Evolutionary conservation across 2,888 invertebrate genomes (phyloP).

Genomic region (Pollenia labialis): DNA sequence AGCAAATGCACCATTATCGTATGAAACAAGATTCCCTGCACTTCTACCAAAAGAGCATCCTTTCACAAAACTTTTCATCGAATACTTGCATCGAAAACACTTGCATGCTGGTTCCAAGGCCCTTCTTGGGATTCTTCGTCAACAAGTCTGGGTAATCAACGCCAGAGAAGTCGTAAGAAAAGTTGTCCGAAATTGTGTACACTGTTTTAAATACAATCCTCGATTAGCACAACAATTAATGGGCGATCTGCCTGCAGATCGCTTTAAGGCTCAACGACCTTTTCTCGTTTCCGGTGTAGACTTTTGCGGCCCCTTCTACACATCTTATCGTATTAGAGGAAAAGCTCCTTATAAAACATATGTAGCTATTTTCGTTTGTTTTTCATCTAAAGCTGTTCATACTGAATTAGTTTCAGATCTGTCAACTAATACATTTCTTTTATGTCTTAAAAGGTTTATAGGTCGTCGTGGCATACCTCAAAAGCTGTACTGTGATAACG

Average conservation of each 20-base stretch:
- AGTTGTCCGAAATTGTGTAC: slow-evolving; percentile 60
- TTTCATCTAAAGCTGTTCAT: slow-evolving; percentile 69
- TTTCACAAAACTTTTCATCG: slow-evolving; percentile 57
- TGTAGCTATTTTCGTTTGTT: slow-evolving; percentile 60
- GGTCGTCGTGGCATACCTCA: slow-evolving; percentile 48
- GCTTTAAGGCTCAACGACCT: slow-evolving; percentile 46
- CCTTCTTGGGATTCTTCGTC: slow-evolving; percentile 64
- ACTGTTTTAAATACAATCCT: slow-evolving; percentile 69
- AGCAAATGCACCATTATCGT: slow-evolving; percentile 69
- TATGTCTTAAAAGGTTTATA: slow-evolving; percentile 70
- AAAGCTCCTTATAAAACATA: slow-evolving; percentile 35
- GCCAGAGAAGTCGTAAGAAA: slow-evolving; percentile 49
- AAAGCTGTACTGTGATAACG: slow-evolving; percentile 35
- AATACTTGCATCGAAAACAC: slow-evolving; percentile 55
- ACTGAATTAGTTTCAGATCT: slow-evolving; percentile 72
- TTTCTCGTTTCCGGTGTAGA: slow-evolving; percentile 51
- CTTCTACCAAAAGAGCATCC: slow-evolving; percentile 75
- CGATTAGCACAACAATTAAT: slow-evolving; percentile 63
- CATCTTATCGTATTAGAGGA: slow-evolving; percentile 27
- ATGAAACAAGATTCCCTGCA: slow-evolving; percentile 75
- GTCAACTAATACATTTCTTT: no score
- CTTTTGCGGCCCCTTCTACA: slow-evolving; percentile 40
- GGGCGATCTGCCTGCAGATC: slow-evolving; percentile 67
- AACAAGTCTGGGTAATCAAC: slow-evolving; percentile 60
- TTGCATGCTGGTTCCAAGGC: slow-evolving; percentile 63